phyloP scores from a whole-genome alignment of 30 jellyfish, hydroid and myxozoan species.

The Sanderia malayensis region DNA sequence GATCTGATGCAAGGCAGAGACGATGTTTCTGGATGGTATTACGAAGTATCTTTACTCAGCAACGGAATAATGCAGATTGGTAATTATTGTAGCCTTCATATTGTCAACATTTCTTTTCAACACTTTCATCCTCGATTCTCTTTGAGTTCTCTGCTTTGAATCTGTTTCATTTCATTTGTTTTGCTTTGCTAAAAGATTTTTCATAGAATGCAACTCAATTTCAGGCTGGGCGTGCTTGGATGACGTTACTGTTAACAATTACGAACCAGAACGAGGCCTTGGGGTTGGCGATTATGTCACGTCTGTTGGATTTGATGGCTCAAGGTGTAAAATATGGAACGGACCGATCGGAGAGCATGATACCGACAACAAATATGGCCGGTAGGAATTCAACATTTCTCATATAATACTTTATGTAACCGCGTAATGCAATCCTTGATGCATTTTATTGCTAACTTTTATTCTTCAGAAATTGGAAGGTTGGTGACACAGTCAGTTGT shows the following conservation, averaged over 20 bases:
- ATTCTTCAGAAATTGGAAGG: conserved; percentile 69
- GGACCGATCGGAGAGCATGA: conserved; percentile 65
- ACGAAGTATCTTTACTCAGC: conserved; percentile 73
- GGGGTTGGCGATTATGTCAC: conserved; percentile 77
- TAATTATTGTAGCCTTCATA: conserved; percentile 22
- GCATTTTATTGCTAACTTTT: no score
- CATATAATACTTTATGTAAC: no score
- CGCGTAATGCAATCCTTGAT: no score
- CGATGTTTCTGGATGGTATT: conserved; percentile 75
- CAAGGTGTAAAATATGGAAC: conserved; percentile 75
- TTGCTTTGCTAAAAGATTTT: no score
- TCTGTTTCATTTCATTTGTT: no score
- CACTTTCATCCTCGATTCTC: no score
- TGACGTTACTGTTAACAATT: no score
- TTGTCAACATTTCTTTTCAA: no score
- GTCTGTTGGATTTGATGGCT: conserved; percentile 87
- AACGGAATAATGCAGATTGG: conserved; percentile 89
- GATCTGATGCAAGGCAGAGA: background rate
- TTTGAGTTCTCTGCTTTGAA: no score
- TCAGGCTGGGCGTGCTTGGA: no score
- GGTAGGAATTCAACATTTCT: conserved; percentile 32
- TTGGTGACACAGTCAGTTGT: conserved; percentile 79
- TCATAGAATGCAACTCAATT: no score
- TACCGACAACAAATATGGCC: conserved; percentile 62
- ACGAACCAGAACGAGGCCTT: conserved; percentile 71